These are phyloP conservation scores for Elachura formosa DNA, from an alignment of 2,113 vertebrate species.

Conservation along the genomic window DNA sequence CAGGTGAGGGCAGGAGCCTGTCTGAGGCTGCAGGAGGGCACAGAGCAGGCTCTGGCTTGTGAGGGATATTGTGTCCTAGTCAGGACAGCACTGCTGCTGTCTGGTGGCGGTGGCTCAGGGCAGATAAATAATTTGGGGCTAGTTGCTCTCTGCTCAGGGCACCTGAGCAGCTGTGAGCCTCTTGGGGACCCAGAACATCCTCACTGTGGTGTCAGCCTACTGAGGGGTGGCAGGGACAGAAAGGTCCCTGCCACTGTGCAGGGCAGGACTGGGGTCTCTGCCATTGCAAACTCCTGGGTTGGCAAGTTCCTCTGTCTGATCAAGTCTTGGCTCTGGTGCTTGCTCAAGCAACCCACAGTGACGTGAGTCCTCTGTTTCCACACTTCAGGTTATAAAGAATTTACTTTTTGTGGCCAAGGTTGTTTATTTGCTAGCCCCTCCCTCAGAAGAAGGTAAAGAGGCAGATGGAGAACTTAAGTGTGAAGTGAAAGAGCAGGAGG, in stretches of 20 bases:
- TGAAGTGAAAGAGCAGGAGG: constrained; percentile 1
- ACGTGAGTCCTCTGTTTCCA: neutral
- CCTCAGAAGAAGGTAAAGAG: constrained; percentile 50
- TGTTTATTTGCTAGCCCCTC: constrained; percentile 83
- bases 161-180: neutral
- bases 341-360: neutral
- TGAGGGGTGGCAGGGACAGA: neutral
- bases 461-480: neutral
- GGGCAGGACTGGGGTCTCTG: neutral
- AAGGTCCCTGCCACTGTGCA: neutral
- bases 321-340: neutral
- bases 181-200: neutral
- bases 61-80: neutral
- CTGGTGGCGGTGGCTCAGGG: neutral
- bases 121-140: neutral
- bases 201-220: neutral
- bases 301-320: neutral
- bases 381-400: constrained; percentile 90
- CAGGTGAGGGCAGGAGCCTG: constrained; percentile 75
- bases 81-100: neutral
- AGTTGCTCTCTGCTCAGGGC: neutral
- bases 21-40: neutral
- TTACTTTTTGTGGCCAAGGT: constrained; percentile 91
- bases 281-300: neutral
- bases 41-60: accelerated